phyloP scores from a whole-genome alignment of 2,113 vertebrate species.

The Hipposideros armiger region DNA sequence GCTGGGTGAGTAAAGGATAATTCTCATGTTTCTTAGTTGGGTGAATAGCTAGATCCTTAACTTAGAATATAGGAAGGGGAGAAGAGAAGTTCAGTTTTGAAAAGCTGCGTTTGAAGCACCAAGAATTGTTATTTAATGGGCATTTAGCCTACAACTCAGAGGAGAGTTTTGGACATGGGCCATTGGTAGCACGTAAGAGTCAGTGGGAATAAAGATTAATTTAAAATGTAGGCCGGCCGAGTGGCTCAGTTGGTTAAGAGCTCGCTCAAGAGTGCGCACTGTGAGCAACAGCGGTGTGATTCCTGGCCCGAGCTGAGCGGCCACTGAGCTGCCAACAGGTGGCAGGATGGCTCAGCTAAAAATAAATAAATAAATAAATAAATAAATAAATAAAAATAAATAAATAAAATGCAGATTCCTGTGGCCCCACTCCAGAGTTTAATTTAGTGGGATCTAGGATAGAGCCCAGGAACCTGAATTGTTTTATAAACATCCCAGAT shows the following conservation, averaged over 20 bases:
- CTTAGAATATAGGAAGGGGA: background rate
- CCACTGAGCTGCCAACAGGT: too few species aligned
- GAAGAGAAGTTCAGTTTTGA: constrained; percentile 42
- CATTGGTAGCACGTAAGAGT: background rate
- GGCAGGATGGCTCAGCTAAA: too few species aligned
- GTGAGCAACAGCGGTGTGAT: too few species aligned
- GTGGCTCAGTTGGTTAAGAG: too few species aligned
- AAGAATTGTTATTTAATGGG: constrained; percentile 4
- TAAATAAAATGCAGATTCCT: background rate
- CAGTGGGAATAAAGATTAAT: background rate
- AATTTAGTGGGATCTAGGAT: constrained; percentile 1
- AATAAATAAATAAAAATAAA: too few species aligned
- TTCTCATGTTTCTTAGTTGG: constrained; percentile 3
- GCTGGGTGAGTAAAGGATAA: background rate
- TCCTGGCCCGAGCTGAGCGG: too few species aligned
- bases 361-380: too few species aligned
- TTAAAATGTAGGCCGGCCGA: background rate
- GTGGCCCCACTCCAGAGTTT: background rate
- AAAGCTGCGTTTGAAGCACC: constrained; percentile 14
- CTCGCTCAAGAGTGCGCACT: too few species aligned
- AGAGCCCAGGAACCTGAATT: background rate
- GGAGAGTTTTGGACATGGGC: background rate
- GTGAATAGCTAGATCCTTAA: constrained; percentile 1
- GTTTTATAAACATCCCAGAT: background rate
- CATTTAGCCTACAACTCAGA: background rate